Evolutionary conservation across 2,113 vertebrate species (phyloP).

Genomic region (Oncorhynchus mykiss): DNA sequence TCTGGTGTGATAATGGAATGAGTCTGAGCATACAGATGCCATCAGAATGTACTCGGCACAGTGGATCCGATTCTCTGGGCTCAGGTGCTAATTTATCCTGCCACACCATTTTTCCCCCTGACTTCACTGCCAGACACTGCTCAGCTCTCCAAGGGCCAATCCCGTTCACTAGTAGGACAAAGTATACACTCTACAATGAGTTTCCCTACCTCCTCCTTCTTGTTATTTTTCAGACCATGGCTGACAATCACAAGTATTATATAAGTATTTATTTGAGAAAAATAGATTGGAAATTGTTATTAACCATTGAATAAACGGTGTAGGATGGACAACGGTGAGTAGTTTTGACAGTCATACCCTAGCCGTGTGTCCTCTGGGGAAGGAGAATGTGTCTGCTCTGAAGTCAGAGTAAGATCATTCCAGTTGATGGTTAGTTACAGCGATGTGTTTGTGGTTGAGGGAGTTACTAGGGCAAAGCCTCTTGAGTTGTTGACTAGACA

Average conservation of each 20-base stretch:
- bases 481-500: conserved; percentile 40
- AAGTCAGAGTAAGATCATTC: conserved; percentile 24
- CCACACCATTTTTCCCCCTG: conserved; percentile 53
- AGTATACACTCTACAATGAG: conserved; percentile 1
- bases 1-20: conserved; percentile 44
- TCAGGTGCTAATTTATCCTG: conserved; percentile 72
- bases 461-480: conserved; percentile 55
- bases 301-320: neutral
- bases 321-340: neutral
- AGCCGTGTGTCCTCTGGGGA: neutral
- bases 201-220: neutral
- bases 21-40: conserved; percentile 65
- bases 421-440: conserved; percentile 51
- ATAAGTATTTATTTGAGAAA: conserved; percentile 1
- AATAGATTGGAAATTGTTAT: neutral
- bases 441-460: conserved; percentile 54
- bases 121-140: conserved; percentile 52
- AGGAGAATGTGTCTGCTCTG: neutral
- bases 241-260: too few relatives aligned
- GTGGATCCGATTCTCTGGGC: conserved; percentile 45
- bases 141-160: conserved; percentile 26
- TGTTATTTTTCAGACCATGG: too few relatives aligned
- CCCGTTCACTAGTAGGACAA: conserved; percentile 40
- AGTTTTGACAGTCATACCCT: neutral
- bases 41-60: conserved; percentile 34